A percentile compares a stretch with the other conserved stretches of the same genome.
Conservation (phyloP, 2,797 vertebrate species). For the Lagocephalus sceleratus region DNA sequence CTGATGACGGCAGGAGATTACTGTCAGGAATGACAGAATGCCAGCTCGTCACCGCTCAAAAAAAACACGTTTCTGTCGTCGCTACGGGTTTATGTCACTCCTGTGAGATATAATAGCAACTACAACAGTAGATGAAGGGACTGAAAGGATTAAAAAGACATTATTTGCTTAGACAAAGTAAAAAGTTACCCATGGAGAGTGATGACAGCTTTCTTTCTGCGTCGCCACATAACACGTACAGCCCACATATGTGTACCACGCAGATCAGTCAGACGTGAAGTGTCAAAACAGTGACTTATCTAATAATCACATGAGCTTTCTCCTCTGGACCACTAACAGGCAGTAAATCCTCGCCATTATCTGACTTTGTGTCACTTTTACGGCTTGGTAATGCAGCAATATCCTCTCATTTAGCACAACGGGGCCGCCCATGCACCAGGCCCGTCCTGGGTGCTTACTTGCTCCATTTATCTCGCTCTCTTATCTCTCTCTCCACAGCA, state of each 20-base stretch:
- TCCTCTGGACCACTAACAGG: slow-evolving; percentile 16
- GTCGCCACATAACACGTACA: background rate
- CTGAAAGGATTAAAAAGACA: no score
- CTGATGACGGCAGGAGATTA: background rate
- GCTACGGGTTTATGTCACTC: no score
- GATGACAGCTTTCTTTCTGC: background rate
- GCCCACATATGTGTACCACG: background rate
- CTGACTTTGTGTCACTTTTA: slow-evolving; percentile 45
- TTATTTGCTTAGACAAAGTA: no score
- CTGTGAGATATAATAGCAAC: no score
- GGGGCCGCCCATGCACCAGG: slow-evolving; percentile 49
- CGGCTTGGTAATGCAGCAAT: slow-evolving; percentile 16
- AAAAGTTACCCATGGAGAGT: no score
- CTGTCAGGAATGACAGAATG: slow-evolving; percentile 4
- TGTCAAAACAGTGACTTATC: slow-evolving; percentile 14
- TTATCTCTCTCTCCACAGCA: slow-evolving; percentile 1
- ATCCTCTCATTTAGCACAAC: slow-evolving; percentile 42
- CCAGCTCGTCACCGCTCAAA: background rate
- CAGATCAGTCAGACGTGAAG: slow-evolving; percentile 2
- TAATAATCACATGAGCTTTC: slow-evolving; percentile 24
- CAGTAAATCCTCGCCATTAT: slow-evolving; percentile 51
- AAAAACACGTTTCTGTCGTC: no score
- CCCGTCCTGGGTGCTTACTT: slow-evolving; percentile 24
- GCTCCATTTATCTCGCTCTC: slow-evolving; percentile 26
- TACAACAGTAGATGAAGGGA: no score